Base-by-base conservation (phyloP, 2,113 vertebrate species). In the Hydrochoerus hydrochaeris region DNA sequence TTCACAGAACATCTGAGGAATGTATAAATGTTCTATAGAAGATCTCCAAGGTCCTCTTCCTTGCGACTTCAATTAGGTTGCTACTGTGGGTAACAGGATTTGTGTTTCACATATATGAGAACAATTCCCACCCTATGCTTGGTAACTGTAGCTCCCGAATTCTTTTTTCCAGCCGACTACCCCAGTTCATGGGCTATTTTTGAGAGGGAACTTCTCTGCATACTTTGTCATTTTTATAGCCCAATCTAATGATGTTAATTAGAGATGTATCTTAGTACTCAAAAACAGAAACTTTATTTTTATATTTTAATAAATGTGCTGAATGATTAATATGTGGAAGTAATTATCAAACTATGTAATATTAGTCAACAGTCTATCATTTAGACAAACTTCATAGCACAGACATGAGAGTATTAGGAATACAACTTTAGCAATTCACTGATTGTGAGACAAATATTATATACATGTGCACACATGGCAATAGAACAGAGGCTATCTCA, bases 281-380 rank as follows among this genome's bases (percentile, higher is more conserved):
- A 38, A 62, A 28, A 92, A 41, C 38, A 88, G 94, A 78, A 17
- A 38, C 41, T 63, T 85, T 85, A 77, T 32, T 46, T 90, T 96
- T 87, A 41, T 24, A 32, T 65, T 85, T 92, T 71, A 93, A 58
- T 77, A 88, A 65, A 85, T 49, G 24, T 92, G 41, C 7, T 49
- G 1, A 85, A 41, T 52, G 78, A 75, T 60, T 95, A 80, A 82
- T n/a, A 63, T 80, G 69, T 35, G 17, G 2, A 81, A 83, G 11
- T 82, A 58, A n/a, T 63, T 88, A 58, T 80, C 81, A 77, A 57
- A 22, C 58, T 46, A 84, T 24, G 14, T 32, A 35, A 57, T 12
- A 85, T 28, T 54, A 35, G 58, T 22, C 5, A 67, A 19, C 10
- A n/a, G 13, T 57, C 22, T 69, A 35, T 14, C 52, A 52, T 44